phyloP scores from a whole-genome alignment of 2,888 invertebrate species.

The Cataglyphis rosenhaueri region DNA sequence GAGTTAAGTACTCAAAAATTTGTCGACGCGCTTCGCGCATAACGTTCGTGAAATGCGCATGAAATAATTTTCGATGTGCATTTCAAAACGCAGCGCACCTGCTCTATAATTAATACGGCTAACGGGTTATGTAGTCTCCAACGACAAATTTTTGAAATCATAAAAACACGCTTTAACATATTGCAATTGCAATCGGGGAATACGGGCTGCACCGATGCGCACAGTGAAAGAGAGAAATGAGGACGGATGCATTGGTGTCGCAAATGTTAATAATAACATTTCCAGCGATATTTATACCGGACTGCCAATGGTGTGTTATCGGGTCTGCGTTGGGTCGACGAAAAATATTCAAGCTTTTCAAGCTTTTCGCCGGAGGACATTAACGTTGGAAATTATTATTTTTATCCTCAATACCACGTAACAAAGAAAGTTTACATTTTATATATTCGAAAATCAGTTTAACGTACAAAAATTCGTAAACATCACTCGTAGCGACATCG shows the following conservation, averaged over 20 bases:
- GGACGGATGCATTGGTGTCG: conserved; percentile 45
- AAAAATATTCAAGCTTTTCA: conserved; percentile 6
- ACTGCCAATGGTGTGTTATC: conserved; percentile 41
- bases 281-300: conserved; percentile 43
- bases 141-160: conserved; percentile 60
- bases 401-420: conserved; percentile 17
- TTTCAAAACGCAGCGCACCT: conserved; percentile 53
- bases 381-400: conserved; percentile 24
- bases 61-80: conserved; percentile 59
- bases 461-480: conserved; percentile 7
- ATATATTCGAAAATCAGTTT: conserved; percentile 11
- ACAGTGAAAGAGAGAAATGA: conserved; percentile 27
- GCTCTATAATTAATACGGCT: conserved; percentile 57
- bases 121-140: conserved; percentile 60
- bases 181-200: conserved; percentile 56
- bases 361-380: background rate
- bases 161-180: conserved; percentile 62
- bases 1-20: conserved; percentile 55
- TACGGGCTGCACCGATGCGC: conserved; percentile 14
- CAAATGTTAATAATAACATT: conserved; percentile 50
- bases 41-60: conserved; percentile 47
- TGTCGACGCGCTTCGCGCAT: conserved; percentile 43
- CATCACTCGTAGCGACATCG: background rate
- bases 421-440: conserved; percentile 27
- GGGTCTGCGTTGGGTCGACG: conserved; percentile 2